phyloP scores from a whole-genome alignment of 2,113 vertebrate species.

The Thermophis baileyi region DNA sequence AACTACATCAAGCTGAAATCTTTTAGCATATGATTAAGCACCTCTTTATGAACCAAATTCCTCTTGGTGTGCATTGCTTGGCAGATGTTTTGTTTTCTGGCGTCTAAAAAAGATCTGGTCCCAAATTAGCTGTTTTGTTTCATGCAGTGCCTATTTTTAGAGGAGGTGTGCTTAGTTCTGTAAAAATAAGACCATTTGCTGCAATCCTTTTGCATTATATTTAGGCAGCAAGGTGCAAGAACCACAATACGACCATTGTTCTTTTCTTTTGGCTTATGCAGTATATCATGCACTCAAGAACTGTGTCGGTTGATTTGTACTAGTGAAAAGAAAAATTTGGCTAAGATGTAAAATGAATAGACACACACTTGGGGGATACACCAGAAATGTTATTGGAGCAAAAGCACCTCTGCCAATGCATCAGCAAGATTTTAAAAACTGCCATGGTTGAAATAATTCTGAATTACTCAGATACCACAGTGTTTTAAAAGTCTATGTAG shows the following conservation, averaged over 20 bases:
- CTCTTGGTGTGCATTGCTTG: background rate
- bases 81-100: conserved; percentile 35
- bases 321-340: conserved; percentile 30
- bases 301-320: conserved; percentile 11
- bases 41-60: conserved; percentile 3
- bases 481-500: background rate
- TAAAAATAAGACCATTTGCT: conserved; percentile 29
- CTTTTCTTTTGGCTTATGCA: background rate
- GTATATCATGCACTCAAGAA: conserved; percentile 29
- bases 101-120: conserved; percentile 14
- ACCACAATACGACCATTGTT: background rate
- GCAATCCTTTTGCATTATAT: background rate
- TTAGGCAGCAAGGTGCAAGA: background rate
- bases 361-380: conserved; percentile 3
- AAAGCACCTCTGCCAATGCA: background rate
- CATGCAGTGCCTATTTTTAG: conserved; percentile 25
- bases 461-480: background rate
- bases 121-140: conserved; percentile 18
- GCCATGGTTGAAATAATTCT: rapidly evolving
- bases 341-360: conserved; percentile 17
- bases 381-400: rapidly evolving
- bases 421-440: background rate
- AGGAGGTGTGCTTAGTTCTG: conserved; percentile 18
- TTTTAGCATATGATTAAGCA: background rate
- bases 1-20: rapidly evolving